phyloP scores from a whole-genome alignment of 2,888 invertebrate species.

The Scelioninae gen. 2 region DNA sequence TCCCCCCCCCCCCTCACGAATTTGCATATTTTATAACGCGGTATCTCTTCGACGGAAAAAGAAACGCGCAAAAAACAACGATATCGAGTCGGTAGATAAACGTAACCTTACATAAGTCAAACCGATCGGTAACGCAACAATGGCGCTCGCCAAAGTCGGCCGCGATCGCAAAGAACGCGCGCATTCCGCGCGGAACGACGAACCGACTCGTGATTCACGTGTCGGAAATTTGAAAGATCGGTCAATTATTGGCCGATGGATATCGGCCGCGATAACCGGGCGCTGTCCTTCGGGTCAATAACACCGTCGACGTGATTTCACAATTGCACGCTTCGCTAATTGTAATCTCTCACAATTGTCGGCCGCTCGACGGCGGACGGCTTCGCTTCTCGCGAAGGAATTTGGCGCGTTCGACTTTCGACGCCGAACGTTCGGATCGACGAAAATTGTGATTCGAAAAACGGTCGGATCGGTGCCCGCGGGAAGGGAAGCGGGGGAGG shows the following conservation, averaged over 20 bases:
- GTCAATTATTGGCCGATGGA: constrained; percentile 43
- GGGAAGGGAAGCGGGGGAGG: too few relatives aligned
- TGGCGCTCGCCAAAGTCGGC: constrained; percentile 3
- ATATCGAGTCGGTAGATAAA: constrained; percentile 12
- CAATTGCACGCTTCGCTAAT: constrained; percentile 72
- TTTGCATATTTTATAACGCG: constrained; percentile 16
- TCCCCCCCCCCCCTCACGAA: too few relatives aligned
- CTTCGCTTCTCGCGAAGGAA: constrained; percentile 49
- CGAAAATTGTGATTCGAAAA: too few relatives aligned
- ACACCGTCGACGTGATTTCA: constrained; percentile 71
- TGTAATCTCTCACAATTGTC: constrained; percentile 69
- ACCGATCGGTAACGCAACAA: constrained; percentile 24
- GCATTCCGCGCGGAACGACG: too few relatives aligned
- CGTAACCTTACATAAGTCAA: constrained; percentile 31
- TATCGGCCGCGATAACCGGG: constrained; percentile 51
- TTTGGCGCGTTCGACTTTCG: constrained; percentile 54
- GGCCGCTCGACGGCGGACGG: constrained; percentile 56
- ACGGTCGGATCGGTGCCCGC: too few relatives aligned
- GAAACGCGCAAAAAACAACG: constrained; percentile 19
- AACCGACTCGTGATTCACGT: constrained; percentile 33
- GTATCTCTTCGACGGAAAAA: too few relatives aligned
- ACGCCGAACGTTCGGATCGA: constrained; percentile 48
- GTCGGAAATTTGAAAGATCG: constrained; percentile 26
- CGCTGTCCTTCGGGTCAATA: constrained; percentile 69
- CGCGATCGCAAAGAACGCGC: not conserved